phyloP scores from a whole-genome alignment of 2,797 vertebrate genomes.

The Jordanella pulchra region DNA sequence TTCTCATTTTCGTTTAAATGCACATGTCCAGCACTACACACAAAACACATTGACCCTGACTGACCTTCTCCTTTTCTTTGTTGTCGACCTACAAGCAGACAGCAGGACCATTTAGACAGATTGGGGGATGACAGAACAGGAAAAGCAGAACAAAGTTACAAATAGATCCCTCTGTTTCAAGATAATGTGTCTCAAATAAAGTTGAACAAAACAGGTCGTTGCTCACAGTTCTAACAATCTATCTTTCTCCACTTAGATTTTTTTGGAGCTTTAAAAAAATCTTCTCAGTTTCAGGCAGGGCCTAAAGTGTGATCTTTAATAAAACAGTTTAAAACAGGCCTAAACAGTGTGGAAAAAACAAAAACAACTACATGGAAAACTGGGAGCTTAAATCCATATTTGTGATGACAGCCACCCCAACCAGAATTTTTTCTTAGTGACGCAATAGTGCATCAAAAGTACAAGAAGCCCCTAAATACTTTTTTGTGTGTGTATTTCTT shows the following conservation, averaged over 20 bases:
- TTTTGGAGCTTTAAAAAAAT: too few species aligned
- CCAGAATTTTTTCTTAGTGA: too few species aligned
- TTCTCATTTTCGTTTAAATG: too few species aligned
- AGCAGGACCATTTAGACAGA: constrained; percentile 3
- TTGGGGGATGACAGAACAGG: neutral
- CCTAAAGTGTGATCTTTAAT: too few species aligned
- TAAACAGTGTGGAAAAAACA: neutral
- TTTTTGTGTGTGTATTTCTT: neutral
- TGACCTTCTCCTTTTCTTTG: constrained; percentile 78
- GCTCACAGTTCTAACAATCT: too few species aligned
- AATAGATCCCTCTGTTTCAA: neutral
- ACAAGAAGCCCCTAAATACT: neutral
- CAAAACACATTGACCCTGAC: constrained; percentile 39
- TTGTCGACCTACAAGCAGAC: constrained; percentile 72
- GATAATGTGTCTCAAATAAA: neutral
- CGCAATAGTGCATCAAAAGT: neutral
- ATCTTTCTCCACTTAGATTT: neutral
- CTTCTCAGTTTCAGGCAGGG: too few species aligned
- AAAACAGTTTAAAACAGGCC: neutral
- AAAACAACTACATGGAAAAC: too few species aligned
- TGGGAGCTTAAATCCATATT: neutral
- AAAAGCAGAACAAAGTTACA: neutral
- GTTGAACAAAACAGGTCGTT: too few species aligned
- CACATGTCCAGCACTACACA: constrained; percentile 21
- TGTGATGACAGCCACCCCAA: neutral